Evolutionary conservation across 2,113 vertebrate species (phyloP).

Genomic region (Hemicordylus capensis): DNA sequence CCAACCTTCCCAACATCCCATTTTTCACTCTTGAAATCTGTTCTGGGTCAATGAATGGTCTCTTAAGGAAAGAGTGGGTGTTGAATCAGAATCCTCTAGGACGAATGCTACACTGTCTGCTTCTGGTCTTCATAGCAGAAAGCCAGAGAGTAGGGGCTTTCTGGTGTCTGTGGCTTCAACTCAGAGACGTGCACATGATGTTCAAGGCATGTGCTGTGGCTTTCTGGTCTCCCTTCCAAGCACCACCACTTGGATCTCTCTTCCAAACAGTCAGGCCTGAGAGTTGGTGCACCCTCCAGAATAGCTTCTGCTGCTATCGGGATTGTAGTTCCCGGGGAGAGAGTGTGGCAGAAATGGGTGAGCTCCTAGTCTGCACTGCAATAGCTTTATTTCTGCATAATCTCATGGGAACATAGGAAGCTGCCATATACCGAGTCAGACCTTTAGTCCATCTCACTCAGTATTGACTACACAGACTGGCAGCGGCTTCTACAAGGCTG

Average conservation of each 20-base stretch:
- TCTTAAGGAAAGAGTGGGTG: background rate
- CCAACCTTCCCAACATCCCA: background rate
- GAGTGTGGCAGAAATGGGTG: background rate
- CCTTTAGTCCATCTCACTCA: too few relatives aligned
- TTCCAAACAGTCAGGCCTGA: background rate
- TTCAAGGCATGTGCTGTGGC: background rate
- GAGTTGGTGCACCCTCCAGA: too few relatives aligned
- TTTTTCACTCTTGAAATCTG: background rate
- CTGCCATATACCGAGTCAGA: too few relatives aligned
- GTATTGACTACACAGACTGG: too few relatives aligned
- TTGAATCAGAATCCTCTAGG: background rate
- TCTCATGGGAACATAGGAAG: too few relatives aligned
- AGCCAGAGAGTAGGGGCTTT: background rate
- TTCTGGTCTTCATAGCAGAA: too few relatives aligned
- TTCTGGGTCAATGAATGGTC: background rate
- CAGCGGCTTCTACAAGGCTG: too few relatives aligned
- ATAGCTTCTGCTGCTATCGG: too few relatives aligned
- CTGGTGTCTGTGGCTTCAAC: background rate
- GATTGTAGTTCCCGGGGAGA: too few relatives aligned
- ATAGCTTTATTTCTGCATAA: too few relatives aligned
- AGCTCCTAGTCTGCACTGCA: too few relatives aligned
- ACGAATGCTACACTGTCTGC: too few relatives aligned
- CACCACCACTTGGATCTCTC: background rate
- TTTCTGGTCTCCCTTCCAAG: background rate
- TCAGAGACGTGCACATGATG: background rate